These are phyloP conservation scores for Palythoa heliodiscus DNA, from an alignment of 92 coral and sea anemone genomes.

Conservation along the genomic window DNA sequence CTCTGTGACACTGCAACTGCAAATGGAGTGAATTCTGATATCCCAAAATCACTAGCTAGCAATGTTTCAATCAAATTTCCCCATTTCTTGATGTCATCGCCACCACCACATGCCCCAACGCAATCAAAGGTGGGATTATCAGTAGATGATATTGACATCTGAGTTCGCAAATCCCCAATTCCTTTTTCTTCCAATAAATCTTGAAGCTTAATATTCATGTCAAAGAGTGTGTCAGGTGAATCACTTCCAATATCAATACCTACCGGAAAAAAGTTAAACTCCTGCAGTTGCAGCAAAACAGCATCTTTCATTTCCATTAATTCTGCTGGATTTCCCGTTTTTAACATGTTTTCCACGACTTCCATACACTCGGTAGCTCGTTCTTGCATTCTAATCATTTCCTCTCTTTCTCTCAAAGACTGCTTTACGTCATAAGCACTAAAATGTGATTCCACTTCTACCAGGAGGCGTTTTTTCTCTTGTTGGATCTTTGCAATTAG, in stretches of 20 bases:
- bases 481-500: slow-evolving; percentile 3
- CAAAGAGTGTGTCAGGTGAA: slow-evolving; percentile 2
- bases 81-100: neutral
- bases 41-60: slow-evolving; percentile 31
- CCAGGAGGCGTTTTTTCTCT: slow-evolving; percentile 25
- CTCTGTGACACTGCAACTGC: slow-evolving; percentile 38
- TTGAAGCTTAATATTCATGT: slow-evolving; percentile 3
- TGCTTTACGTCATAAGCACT: neutral
- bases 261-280: neutral
- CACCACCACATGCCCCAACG: slow-evolving; percentile 34
- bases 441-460: slow-evolving; percentile 3
- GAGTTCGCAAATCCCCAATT: slow-evolving; percentile 5
- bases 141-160: too few relatives aligned
- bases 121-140: neutral
- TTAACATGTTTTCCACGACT: slow-evolving; percentile 16
- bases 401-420: slow-evolving; percentile 7
- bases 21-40: slow-evolving; percentile 21
- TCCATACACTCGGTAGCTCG: slow-evolving; percentile 23
- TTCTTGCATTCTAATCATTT: neutral
- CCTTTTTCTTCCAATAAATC: slow-evolving; percentile 35
- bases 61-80: slow-evolving; percentile 20
- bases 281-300: slow-evolving; percentile 17
- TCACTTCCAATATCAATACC: neutral
- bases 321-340: slow-evolving; percentile 28
- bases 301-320: slow-evolving; percentile 36